These are phyloP conservation scores for Eilema griseolum DNA, from an alignment of 2,888 invertebrate species.

Conservation along the genomic window DNA sequence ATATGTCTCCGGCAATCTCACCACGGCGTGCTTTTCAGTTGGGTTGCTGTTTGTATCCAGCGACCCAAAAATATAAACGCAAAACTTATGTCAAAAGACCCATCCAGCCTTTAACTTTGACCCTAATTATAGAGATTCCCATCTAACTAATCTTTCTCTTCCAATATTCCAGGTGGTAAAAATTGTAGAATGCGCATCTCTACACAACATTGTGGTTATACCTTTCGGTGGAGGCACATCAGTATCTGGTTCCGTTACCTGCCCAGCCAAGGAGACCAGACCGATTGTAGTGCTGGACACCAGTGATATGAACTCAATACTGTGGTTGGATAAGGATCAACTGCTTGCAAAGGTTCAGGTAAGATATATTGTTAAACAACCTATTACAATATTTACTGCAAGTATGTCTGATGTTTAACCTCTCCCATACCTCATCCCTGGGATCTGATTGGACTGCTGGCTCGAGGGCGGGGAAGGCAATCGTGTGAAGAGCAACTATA, in stretches of 20 bases:
- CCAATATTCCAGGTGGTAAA: conserved; percentile 87
- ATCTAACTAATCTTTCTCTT: background rate
- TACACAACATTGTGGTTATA: conserved; percentile 93
- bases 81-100: no score
- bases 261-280: conserved; percentile 89
- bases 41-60: no score
- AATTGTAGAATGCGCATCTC: conserved; percentile 92
- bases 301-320: conserved; percentile 97
- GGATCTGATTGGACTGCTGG: no score
- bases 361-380: conserved; percentile 6
- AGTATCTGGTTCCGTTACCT: conserved; percentile 95
- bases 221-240: conserved; percentile 98
- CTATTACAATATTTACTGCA: background rate
- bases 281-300: conserved; percentile 97
- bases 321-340: conserved; percentile 94
- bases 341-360: conserved; percentile 80
- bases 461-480: no score
- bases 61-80: no score
- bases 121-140: background rate
- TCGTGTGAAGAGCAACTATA: no score
- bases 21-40: no score
- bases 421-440: no score
- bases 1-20: no score
- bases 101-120: background rate
- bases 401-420: no score